These are phyloP conservation scores for Takifugu flavidus DNA, from an alignment of 2,113 vertebrate genomes.

Conservation along the genomic window DNA sequence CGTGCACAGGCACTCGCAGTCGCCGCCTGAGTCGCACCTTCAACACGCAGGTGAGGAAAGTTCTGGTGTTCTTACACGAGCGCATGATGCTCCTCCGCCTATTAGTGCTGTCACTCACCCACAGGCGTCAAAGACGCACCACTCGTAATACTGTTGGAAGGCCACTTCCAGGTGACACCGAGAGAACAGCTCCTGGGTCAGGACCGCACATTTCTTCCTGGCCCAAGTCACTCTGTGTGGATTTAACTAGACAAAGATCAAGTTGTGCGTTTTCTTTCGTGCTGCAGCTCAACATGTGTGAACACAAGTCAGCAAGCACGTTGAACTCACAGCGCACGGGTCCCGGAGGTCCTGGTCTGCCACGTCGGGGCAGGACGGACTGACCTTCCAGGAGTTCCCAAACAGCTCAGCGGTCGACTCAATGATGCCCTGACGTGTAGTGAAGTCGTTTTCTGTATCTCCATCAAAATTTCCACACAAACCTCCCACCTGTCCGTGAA, in stretches of 20 bases:
- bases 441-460: conserved; percentile 85
- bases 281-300: background rate
- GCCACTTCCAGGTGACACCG: conserved; percentile 79
- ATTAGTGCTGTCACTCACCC: conserved; percentile 74
- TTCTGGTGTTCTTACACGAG: background rate
- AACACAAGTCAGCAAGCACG: background rate
- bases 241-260: conserved; percentile 62
- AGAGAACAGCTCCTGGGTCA: conserved; percentile 78
- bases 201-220: conserved; percentile 72
- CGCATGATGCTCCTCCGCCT: background rate
- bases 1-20: conserved; percentile 91
- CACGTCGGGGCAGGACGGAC: conserved; percentile 83
- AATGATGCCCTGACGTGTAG: conserved; percentile 81
- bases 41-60: conserved; percentile 18
- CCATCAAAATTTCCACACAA: conserved; percentile 91
- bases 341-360: conserved; percentile 71
- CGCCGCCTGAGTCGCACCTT: conserved; percentile 81
- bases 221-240: conserved; percentile 81
- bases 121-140: conserved; percentile 88
- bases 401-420: conserved; percentile 84
- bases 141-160: conserved; percentile 84
- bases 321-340: conserved; percentile 78
- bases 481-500: conserved; percentile 79
- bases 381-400: conserved; percentile 91
- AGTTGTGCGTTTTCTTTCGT: background rate